phyloP scores from a whole-genome alignment of 1,140 invertebrate species.

The Drosophila murphyi region DNA sequence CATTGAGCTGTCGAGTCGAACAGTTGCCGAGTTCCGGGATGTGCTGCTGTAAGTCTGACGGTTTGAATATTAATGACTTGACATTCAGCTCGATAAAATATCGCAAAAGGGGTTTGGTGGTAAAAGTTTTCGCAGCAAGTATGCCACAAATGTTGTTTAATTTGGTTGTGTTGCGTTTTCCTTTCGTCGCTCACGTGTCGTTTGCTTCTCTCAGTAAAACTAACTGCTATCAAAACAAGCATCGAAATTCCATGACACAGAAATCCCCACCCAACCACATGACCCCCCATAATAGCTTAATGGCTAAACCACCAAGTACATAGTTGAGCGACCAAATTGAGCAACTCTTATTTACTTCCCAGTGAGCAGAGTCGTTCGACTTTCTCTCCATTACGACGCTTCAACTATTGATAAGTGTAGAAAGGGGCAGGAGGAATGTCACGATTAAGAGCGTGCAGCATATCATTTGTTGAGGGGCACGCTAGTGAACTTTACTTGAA shows the following conservation, averaged over 20 bases:
- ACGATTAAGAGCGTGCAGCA: not conserved
- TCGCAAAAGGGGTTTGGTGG: not conserved
- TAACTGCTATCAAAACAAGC: slow-evolving; percentile 56
- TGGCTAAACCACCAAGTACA: slow-evolving; percentile 77
- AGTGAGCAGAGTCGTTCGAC: slow-evolving; percentile 48
- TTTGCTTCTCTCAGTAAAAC: slow-evolving; percentile 34
- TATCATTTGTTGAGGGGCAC: not conserved
- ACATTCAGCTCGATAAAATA: slow-evolving; percentile 58
- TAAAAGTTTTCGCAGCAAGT: slow-evolving; percentile 33
- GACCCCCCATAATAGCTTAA: slow-evolving; percentile 69
- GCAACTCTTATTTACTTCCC: slow-evolving; percentile 75
- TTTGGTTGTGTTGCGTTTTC: slow-evolving; percentile 48
- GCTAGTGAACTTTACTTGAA: not conserved
- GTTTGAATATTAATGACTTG: slow-evolving; percentile 79
- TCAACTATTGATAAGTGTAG: slow-evolving; percentile 16
- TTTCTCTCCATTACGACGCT: slow-evolving; percentile 25
- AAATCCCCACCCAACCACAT: slow-evolving; percentile 7
- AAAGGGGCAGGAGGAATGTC: no score
- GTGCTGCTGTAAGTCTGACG: slow-evolving; percentile 13
- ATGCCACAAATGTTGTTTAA: slow-evolving; percentile 77
- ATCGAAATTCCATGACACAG: not conserved
- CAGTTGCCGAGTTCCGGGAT: slow-evolving; percentile 32
- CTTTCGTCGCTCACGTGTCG: slow-evolving; percentile 27
- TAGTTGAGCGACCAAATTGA: slow-evolving; percentile 77
- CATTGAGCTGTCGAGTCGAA: slow-evolving; percentile 46